Evolutionary conservation across 2,113 vertebrate genomes (phyloP).

Genomic region (Aviceda subcristata): DNA sequence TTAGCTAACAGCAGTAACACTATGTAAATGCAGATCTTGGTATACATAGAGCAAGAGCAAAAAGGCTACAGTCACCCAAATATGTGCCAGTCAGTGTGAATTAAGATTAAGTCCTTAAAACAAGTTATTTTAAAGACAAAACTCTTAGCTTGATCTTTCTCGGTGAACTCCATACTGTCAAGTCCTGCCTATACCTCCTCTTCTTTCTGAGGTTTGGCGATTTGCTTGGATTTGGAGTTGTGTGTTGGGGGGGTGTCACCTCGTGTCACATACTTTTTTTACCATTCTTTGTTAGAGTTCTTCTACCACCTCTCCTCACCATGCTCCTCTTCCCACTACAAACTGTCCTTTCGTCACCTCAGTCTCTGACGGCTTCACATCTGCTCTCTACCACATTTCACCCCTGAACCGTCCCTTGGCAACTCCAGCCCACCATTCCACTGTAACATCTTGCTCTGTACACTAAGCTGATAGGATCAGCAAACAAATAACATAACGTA

Average conservation of each 20-base stretch:
- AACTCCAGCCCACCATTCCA: background rate
- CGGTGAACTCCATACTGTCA: background rate
- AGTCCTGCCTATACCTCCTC: background rate
- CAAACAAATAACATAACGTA: background rate
- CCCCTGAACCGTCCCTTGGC: background rate
- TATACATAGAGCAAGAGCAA: rapidly evolving
- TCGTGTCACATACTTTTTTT: background rate
- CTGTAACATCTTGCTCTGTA: background rate
- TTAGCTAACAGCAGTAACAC: rapidly evolving
- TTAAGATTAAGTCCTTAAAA: background rate
- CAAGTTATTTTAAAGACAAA: background rate
- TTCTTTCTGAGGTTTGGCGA: background rate
- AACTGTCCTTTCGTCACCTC: background rate
- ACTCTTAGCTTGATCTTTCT: background rate
- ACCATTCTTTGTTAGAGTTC: background rate
- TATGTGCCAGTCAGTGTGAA: background rate
- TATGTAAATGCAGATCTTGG: background rate
- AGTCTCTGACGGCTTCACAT: background rate
- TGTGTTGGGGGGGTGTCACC: background rate
- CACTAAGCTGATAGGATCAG: background rate
- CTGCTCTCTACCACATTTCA: background rate
- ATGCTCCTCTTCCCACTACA: background rate
- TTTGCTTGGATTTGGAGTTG: background rate
- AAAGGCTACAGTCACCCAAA: background rate
- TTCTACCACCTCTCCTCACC: background rate